Evolutionary conservation across 2,113 vertebrate species (phyloP).

Genomic region (Baryphthengus martii): DNA sequence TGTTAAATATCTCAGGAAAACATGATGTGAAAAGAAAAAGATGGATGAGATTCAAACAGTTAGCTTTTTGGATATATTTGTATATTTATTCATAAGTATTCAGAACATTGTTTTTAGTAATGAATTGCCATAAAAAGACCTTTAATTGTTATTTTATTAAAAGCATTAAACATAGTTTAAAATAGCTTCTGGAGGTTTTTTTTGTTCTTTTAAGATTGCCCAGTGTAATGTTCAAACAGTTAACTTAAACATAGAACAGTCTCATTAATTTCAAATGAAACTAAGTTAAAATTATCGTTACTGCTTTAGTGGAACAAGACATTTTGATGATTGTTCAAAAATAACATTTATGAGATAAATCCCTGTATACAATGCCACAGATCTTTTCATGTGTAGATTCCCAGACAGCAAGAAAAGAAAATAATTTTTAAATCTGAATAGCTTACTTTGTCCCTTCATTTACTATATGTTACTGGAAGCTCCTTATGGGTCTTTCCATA

Average conservation of each 20-base stretch:
- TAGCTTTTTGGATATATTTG: neutral
- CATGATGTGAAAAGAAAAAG: neutral
- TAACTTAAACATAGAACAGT: neutral
- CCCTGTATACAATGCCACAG: neutral
- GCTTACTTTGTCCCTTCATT: neutral
- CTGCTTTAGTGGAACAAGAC: neutral
- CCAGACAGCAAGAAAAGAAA: neutral
- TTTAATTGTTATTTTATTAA: neutral
- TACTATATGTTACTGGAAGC: neutral
- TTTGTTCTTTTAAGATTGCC: neutral
- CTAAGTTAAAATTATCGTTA: neutral
- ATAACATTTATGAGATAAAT: neutral
- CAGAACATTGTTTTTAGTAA: neutral
- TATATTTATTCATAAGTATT: neutral
- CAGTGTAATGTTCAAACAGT: neutral
- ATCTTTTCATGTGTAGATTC: neutral
- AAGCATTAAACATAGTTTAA: neutral
- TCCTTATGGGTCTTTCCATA: neutral
- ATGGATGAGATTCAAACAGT: neutral
- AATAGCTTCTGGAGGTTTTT: neutral
- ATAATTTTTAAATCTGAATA: neutral
- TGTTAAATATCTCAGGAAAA: neutral
- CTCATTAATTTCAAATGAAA: neutral
- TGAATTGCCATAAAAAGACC: neutral
- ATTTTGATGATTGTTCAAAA: neutral